Conservation (phyloP, 2,113 vertebrate species). For the Hystrix brachyura region DNA sequence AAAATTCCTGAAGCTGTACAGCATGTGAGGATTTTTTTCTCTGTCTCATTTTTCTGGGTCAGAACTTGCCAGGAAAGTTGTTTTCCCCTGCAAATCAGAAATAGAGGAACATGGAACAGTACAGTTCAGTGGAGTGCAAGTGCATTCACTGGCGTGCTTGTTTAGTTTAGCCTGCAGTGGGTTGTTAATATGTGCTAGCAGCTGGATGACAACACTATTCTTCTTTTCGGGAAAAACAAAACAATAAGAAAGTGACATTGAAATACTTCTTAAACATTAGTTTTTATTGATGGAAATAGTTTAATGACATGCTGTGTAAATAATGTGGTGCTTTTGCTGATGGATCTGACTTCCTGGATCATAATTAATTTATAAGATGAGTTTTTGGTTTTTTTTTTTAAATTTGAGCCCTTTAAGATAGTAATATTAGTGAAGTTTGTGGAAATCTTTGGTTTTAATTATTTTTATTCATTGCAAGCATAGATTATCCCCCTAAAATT, state of each 20-base stretch:
- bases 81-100: background rate
- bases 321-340: background rate
- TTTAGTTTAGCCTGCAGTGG: background rate
- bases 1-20: background rate
- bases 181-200: background rate
- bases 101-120: background rate
- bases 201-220: background rate
- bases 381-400: background rate
- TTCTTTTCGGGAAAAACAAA: background rate
- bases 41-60: background rate
- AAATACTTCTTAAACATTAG: background rate
- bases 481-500: background rate
- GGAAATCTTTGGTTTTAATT: background rate
- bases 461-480: background rate
- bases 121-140: background rate
- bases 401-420: conserved; percentile 7
- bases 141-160: background rate
- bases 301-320: background rate
- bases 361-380: background rate
- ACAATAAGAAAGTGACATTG: background rate
- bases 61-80: conserved; percentile 36
- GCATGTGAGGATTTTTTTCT: background rate
- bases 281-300: background rate
- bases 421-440: background rate
- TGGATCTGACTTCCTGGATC: background rate